Conservation (phyloP, 2,888 invertebrate genomes). For the Cryptocephalus primarius region DNA sequence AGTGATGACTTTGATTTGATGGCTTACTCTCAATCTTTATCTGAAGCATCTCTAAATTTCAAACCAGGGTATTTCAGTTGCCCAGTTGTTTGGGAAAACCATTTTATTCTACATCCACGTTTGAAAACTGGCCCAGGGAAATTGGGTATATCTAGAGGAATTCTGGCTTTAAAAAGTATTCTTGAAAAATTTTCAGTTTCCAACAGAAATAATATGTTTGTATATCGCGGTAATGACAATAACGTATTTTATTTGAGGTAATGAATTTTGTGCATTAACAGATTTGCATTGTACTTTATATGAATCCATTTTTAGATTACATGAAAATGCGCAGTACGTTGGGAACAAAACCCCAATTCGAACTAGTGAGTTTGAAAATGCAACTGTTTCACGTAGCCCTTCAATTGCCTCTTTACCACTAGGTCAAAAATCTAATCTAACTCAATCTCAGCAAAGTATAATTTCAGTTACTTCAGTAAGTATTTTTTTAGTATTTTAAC, state of each 20-base stretch:
- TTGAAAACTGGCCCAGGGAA: constrained; percentile 53
- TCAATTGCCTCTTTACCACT: constrained; percentile 40
- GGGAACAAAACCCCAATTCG: constrained; percentile 14
- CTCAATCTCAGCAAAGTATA: constrained; percentile 29
- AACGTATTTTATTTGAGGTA: constrained; percentile 49
- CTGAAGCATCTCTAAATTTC: constrained; percentile 39
- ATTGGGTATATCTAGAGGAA: constrained; percentile 49
- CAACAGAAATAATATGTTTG: constrained; percentile 67
- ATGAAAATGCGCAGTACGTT: constrained; percentile 32
- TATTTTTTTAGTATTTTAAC: not conserved
- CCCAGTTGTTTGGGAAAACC: constrained; percentile 59
- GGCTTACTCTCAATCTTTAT: constrained; percentile 27
- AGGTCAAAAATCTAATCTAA: constrained; percentile 28
- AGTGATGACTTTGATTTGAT: constrained; percentile 29
- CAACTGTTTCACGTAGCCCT: constrained; percentile 41
- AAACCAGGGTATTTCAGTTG: constrained; percentile 62
- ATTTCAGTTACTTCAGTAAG: constrained; percentile 26
- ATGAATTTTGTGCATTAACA: not conserved
- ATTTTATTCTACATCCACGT: constrained; percentile 58
- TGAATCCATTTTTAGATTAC: constrained; percentile 21
- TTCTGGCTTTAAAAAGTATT: constrained; percentile 52
- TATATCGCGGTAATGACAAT: constrained; percentile 52
- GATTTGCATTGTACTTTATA: not conserved
- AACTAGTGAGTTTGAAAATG: constrained; percentile 30
- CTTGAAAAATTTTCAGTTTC: constrained; percentile 58